Evolutionary conservation across 2,888 invertebrate species (phyloP), one percentile per base, ranked within the genome.

Genomic region (Dorcus hopei): DNA sequence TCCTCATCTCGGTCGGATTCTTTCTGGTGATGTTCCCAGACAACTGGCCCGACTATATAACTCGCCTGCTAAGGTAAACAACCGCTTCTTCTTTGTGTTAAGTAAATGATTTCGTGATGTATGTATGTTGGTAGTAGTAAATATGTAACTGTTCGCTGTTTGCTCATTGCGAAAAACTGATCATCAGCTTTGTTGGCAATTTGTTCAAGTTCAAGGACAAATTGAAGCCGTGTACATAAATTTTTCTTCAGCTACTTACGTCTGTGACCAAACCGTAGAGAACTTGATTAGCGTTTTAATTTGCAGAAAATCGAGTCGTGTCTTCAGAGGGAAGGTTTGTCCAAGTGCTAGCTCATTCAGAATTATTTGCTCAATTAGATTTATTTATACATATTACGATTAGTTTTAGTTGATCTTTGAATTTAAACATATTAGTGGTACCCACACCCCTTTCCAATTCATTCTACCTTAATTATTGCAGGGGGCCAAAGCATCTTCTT

Each of bases 11-110:
- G 0, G 90, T 93, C 55, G 95, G 96, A 53, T 95, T 96, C 81
- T 90, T 94, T 78, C 84, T 96, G 54, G 95, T 96, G 62, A 91
- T 96, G 89, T 91, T 96, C 70, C 96, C 96, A 0, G 93, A 94
- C 78, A 95, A 96, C 81, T 96, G 96, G 96, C 95, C 95, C 0
- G 93, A 95, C 76, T 95, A 95, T 78, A 92, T 95, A 78, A 94
- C 93, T 73, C 85, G 93, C 68, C 82, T 95, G 61, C 82, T 95
- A 70, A 88, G 94, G 93, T 94, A 83, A n/a, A 80, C 82, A 59
- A 16, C 49, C 41, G 9, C 26, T 33, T 33, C 4, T 1, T 33
- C 26, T 33, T 33, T 33, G 26, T 6, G 23, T 48, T 33, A 33
- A 33, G 26, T 33, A 33, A 33, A 33, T 33, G 1, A 33, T 19